A percentile compares a stretch with the other conserved stretches of the same genome.
Evolutionary conservation across 92 coral and sea anemone species (phyloP).

Genomic region (Umimayanthus kanabou): DNA sequence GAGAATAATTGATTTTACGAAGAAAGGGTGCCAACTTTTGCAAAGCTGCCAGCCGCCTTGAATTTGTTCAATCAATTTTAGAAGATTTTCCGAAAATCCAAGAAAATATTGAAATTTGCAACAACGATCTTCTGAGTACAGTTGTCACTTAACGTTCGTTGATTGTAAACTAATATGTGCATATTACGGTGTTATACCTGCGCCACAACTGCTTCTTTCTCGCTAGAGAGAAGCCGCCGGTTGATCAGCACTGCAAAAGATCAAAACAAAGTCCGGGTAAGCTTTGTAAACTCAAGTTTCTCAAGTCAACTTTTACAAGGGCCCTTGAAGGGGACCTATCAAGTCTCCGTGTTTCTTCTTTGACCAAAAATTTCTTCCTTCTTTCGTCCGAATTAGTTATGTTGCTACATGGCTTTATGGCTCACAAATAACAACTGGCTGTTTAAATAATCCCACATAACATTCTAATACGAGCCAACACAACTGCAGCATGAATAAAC

Average conservation of each 20-base stretch:
- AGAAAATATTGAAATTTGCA: too few species aligned
- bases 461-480: too few species aligned
- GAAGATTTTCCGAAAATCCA: too few species aligned
- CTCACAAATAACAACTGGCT: background rate
- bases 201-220: slow-evolving; percentile 92
- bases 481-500: too few species aligned
- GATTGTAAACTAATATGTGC: too few species aligned
- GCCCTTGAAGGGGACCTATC: background rate
- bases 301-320: background rate
- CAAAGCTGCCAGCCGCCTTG: too few species aligned
- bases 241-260: slow-evolving; percentile 78
- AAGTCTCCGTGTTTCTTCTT: background rate
- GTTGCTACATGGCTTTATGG: background rate
- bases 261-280: background rate
- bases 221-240: slow-evolving; percentile 81
- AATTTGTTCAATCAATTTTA: too few species aligned
- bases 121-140: too few species aligned
- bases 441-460: too few species aligned
- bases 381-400: background rate
- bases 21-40: too few species aligned
- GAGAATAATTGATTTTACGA: too few species aligned
- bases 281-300: background rate
- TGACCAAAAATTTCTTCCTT: background rate
- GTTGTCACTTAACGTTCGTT: too few species aligned
- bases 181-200: slow-evolving; percentile 57